A percentile compares a stretch with the other conserved stretches of the same genome.
phyloP scores from a whole-genome alignment of 2,888 invertebrate genomes.

The Lepidocyrtinus sp. region DNA sequence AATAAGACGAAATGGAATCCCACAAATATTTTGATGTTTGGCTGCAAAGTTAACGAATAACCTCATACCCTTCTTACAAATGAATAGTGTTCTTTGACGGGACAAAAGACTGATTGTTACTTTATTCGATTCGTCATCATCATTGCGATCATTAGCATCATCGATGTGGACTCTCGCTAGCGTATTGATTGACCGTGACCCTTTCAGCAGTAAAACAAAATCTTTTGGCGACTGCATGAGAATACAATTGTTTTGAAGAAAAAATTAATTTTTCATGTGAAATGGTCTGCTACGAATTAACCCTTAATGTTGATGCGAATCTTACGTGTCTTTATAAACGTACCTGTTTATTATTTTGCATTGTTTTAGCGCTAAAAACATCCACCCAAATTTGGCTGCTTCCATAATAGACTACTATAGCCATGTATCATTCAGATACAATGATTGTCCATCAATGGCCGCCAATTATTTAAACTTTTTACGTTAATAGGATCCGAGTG shows the following conservation, averaged over 20 bases:
- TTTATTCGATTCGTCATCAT: neutral
- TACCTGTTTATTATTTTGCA: too few species aligned
- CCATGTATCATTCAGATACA: too few species aligned
- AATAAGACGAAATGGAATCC: too few species aligned
- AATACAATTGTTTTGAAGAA: neutral
- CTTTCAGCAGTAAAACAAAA: neutral
- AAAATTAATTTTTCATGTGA: conserved; percentile 9
- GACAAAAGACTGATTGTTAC: neutral
- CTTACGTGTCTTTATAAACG: too few species aligned
- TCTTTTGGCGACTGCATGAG: neutral
- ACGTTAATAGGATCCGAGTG: too few species aligned
- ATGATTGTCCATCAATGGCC: too few species aligned
- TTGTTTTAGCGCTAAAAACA: too few species aligned
- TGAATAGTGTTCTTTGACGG: neutral
- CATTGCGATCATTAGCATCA: neutral
- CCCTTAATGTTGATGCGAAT: too few species aligned
- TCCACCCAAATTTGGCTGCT: too few species aligned
- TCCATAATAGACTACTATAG: too few species aligned
- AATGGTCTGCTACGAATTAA: neutral
- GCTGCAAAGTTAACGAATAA: neutral
- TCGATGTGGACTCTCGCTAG: neutral
- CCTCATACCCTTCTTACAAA: conserved; percentile 8
- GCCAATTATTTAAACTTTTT: too few species aligned
- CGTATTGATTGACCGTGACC: conserved; percentile 4
- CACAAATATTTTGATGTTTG: neutral